Evolutionary conservation across 2,888 invertebrate species (phyloP).

Genomic region (Heteromurus nitidus): DNA sequence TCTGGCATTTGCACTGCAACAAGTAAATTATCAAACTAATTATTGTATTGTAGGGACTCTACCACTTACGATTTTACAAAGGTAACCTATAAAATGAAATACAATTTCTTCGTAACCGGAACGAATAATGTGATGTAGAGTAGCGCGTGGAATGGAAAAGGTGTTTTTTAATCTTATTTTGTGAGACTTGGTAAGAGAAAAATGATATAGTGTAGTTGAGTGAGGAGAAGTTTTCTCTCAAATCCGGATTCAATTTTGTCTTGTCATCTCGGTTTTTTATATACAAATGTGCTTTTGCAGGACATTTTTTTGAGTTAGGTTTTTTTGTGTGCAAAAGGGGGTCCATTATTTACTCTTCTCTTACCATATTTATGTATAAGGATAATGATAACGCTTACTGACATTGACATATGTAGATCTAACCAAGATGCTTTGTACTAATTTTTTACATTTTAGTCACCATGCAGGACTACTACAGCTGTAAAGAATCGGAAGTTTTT

Average conservation of each 20-base stretch:
- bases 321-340: constrained; percentile 27
- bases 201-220: too few relatives aligned
- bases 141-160: too few relatives aligned
- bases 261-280: too few relatives aligned
- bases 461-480: constrained; percentile 33
- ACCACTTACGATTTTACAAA: too few relatives aligned
- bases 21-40: too few relatives aligned
- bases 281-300: neutral
- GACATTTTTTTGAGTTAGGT: constrained; percentile 16
- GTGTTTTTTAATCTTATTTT: too few relatives aligned
- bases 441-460: constrained; percentile 62
- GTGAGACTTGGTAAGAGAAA: too few relatives aligned
- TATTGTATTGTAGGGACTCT: too few relatives aligned
- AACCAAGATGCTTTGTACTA: constrained; percentile 59
- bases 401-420: constrained; percentile 19
- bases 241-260: too few relatives aligned
- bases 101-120: too few relatives aligned
- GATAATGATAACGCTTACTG: constrained; percentile 41
- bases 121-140: neutral
- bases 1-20: neutral
- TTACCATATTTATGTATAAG: neutral
- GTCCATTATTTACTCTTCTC: constrained; percentile 27
- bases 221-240: too few relatives aligned
- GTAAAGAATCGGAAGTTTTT: neutral
- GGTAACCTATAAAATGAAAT: too few relatives aligned